These are phyloP conservation scores for Ictidomys tridecemlineatus DNA, from an alignment of 2,113 vertebrate genomes.

Conservation along the genomic window DNA sequence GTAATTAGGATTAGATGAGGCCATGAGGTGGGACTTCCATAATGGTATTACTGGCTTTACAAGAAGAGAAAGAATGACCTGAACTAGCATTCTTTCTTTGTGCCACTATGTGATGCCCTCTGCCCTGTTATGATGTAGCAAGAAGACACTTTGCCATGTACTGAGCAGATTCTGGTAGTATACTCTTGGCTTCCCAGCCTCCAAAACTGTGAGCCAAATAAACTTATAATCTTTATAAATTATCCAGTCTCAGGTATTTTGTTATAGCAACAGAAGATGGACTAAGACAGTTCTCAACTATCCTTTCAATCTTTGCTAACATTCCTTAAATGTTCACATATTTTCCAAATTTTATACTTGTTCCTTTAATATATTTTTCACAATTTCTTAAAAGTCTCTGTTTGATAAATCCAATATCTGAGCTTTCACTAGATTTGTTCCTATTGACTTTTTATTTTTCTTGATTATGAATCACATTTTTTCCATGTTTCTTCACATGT, in stretches of 20 bases:
- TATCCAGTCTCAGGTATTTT: neutral
- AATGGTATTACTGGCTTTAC: neutral
- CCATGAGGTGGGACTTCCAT: neutral
- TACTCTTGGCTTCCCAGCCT: neutral
- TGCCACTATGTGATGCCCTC: neutral
- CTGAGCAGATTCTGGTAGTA: neutral
- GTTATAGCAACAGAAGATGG: neutral
- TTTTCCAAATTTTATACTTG: neutral
- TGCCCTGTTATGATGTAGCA: neutral
- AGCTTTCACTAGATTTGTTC: neutral
- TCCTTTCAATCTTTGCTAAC: neutral
- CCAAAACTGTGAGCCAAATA: neutral
- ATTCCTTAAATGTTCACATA: neutral
- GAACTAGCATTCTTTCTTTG: too few species aligned
- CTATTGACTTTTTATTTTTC: neutral
- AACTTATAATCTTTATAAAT: neutral
- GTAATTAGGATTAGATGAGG: neutral
- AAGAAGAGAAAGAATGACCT: neutral
- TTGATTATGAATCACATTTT: neutral
- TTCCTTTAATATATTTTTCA: neutral
- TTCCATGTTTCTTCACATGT: neutral
- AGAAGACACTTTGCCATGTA: neutral
- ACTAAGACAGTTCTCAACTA: neutral
- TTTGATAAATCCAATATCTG: neutral
- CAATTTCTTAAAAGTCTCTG: neutral